These are phyloP conservation scores for Oxycera nigricornis DNA, from an alignment of 2,888 invertebrate species.

Conservation along the genomic window DNA sequence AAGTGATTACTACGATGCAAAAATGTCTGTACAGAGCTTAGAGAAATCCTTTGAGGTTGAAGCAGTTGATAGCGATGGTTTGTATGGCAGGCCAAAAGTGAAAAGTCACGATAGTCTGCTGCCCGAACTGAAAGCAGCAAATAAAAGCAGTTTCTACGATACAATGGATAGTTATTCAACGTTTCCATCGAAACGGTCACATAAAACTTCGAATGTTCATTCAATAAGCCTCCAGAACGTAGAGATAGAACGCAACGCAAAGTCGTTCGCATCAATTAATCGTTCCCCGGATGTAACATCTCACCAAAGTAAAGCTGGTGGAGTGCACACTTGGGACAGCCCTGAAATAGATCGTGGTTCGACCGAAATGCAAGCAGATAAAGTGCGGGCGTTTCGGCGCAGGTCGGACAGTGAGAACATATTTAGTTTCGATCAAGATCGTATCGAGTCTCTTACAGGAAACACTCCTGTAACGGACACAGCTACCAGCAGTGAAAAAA, in stretches of 20 bases:
- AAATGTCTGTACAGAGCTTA: conserved; percentile 59
- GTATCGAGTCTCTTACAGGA: conserved; percentile 74
- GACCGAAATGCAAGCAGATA: conserved; percentile 53
- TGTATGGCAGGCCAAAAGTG: conserved; percentile 60
- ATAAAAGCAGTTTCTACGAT: conserved; percentile 64
- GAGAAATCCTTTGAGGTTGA: conserved; percentile 46
- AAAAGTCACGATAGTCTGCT: conserved; percentile 69
- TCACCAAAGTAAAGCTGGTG: conserved; percentile 55
- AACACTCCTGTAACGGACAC: conserved; percentile 59
- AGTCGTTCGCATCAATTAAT: conserved; percentile 54
- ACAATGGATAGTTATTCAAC: conserved; percentile 70
- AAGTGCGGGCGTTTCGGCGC: conserved; percentile 65
- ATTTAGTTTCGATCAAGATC: conserved; percentile 79
- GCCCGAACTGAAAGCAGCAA: conserved; percentile 62
- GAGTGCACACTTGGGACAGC: conserved; percentile 54
- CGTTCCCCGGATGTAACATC: conserved; percentile 57
- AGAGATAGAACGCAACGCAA: conserved; percentile 69
- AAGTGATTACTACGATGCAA: conserved; percentile 74
- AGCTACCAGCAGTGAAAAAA: conserved; percentile 63
- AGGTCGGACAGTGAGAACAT: conserved; percentile 75
- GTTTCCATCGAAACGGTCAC: conserved; percentile 67
- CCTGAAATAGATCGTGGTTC: conserved; percentile 60
- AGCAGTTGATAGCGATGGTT: conserved; percentile 51
- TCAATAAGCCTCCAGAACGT: conserved; percentile 75
- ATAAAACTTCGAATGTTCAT: conserved; percentile 70